Conservation (phyloP, 2,113 vertebrate species). For the Patagioenas fasciata region DNA sequence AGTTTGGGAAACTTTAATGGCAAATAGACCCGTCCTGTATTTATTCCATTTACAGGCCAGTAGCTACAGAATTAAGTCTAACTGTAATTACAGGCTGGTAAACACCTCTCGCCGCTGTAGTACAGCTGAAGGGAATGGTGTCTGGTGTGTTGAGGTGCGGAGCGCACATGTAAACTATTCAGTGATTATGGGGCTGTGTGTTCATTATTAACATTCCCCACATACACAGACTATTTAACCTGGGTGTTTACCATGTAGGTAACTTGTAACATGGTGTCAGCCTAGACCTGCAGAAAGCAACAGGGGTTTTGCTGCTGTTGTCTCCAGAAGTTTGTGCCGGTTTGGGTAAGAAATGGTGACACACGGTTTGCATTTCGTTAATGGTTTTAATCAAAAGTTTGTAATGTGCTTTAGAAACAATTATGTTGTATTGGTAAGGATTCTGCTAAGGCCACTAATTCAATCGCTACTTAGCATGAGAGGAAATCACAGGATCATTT, state of each 20-base stretch:
- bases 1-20: background rate
- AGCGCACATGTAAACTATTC: background rate
- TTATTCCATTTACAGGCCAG: background rate
- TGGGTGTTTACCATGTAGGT: rapidly evolving
- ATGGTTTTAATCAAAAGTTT: background rate
- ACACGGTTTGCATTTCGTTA: background rate
- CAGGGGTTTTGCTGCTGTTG: rapidly evolving
- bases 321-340: background rate
- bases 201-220: background rate
- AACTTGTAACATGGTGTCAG: rapidly evolving
- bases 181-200: background rate
- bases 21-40: background rate
- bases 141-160: background rate
- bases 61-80: background rate
- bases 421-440: background rate
- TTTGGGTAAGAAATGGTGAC: background rate
- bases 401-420: background rate
- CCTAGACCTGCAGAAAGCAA: background rate
- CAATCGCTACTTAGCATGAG: background rate
- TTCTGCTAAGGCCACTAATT: background rate
- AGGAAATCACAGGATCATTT: background rate
- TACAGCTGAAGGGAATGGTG: background rate
- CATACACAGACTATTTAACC: rapidly evolving
- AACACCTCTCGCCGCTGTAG: background rate
- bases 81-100: background rate